phyloP scores from a whole-genome alignment of 2,888 invertebrate species.

The Andrena marginata region DNA sequence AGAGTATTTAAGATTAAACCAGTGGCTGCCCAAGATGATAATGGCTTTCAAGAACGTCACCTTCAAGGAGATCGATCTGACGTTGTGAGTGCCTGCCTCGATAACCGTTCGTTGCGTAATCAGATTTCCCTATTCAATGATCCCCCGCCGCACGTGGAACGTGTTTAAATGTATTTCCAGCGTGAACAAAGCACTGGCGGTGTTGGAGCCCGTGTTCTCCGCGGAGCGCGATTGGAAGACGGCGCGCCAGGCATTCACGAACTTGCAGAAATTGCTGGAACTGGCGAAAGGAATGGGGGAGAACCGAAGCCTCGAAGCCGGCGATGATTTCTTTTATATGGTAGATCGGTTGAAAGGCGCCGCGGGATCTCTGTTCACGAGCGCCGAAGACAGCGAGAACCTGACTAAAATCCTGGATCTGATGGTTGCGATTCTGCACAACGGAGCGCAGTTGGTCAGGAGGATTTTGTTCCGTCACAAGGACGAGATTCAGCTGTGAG shows the following conservation, averaged over 20 bases:
- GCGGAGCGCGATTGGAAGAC: constrained; percentile 73
- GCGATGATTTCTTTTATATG: constrained; percentile 56
- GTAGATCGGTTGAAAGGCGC: constrained; percentile 52
- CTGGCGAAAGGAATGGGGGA: constrained; percentile 67
- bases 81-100: constrained; percentile 73
- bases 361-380: constrained; percentile 32
- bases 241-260: constrained; percentile 71
- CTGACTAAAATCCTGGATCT: constrained; percentile 74
- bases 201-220: constrained; percentile 75
- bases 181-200: constrained; percentile 72
- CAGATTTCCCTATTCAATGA: neutral
- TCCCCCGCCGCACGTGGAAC: neutral
- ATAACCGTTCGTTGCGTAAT: neutral
- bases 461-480: constrained; percentile 72
- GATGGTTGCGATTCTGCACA: constrained; percentile 72
- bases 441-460: constrained; percentile 73
- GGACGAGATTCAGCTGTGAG: constrained; percentile 74
- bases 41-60: constrained; percentile 75
- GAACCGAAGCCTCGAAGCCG: constrained; percentile 26
- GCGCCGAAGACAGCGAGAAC: constrained; percentile 45
- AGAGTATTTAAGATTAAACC: constrained; percentile 83
- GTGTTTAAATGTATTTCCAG: constrained; percentile 62
- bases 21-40: constrained; percentile 80
- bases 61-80: constrained; percentile 76
- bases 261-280: constrained; percentile 74